Base-by-base conservation (phyloP, 1,140 invertebrate genomes). In the Cydia amplana region DNA sequence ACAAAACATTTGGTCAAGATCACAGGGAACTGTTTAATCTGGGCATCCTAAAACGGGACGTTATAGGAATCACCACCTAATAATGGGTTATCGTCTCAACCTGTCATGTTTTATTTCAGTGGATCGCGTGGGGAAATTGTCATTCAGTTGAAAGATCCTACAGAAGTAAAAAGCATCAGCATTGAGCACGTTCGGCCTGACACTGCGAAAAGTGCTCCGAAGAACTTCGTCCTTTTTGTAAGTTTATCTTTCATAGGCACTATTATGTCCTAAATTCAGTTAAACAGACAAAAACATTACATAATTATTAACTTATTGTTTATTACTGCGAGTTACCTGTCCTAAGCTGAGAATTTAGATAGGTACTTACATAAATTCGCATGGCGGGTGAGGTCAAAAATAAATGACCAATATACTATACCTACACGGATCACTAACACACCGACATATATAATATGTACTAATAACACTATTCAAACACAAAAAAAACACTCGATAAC, bases 151-250 rank as follows among this genome's bases (percentile, higher is more conserved):
- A 81, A 84, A 18, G 73, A 77, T 51, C 77, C 18, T 23, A 73
- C 82, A 23, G 20, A 64, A 32, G 79, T 91, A n/a, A 18, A 46
- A 28, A 73, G 75, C 46, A 23, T 90, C 20, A 88, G 87, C 65
- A 72, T 92, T 0, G 89, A 91, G 79, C 91, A 92, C 75, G 80
- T 92, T 20, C 79, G 80, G 4, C 91, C 91, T 0, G 91, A 92
- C 76, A 87, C 83, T 4, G 85, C 87, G 12, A 77, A 72, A 14
- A 91, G 89, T 78, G 91, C 91, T 18, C 91, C 89, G 7, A 91
- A 87, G 49, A 75, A 88, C 78, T 92, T 92, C 74, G 75, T 81
- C 25, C 67, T 92, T 76, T 90, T 85, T 64, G 91, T 92, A 79
- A 88, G 88, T 51, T 51, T 46, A 16, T 16, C 46, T 49, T 16